A percentile compares a stretch with the other conserved stretches of the same genome.
These are phyloP conservation scores for Drosophila peninsularis DNA, from an alignment of 2,888 invertebrate species.

Conservation along the genomic window DNA sequence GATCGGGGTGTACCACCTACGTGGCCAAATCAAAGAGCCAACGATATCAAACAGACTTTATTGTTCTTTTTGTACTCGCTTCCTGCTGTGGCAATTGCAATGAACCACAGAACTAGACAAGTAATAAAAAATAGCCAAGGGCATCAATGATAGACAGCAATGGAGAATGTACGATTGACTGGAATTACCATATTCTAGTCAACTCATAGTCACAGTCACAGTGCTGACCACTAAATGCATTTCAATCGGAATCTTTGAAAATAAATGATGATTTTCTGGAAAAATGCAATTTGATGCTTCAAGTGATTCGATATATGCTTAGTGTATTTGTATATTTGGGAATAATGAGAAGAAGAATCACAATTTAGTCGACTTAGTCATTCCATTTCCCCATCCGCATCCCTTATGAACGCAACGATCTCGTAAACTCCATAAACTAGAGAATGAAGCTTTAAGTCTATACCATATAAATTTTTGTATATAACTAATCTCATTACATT, in stretches of 20 bases:
- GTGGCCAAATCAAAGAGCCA: slow-evolving; percentile 37
- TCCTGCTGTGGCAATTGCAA: slow-evolving; percentile 66
- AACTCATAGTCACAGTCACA: slow-evolving; percentile 70
- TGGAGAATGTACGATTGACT: slow-evolving; percentile 9
- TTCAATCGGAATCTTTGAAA: slow-evolving; percentile 69
- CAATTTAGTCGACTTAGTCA: no score
- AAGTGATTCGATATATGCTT: background rate
- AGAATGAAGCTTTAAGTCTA: no score
- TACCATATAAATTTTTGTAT: no score
- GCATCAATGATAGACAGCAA: slow-evolving; percentile 12
- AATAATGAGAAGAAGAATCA: no score
- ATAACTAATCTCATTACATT: no score
- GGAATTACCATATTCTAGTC: slow-evolving; percentile 75
- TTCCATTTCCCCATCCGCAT: no score
- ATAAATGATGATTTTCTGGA: slow-evolving; percentile 47
- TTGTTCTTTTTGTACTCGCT: slow-evolving; percentile 21
- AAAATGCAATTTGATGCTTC: slow-evolving; percentile 26
- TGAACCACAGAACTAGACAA: slow-evolving; percentile 62
- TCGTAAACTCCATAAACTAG: no score
- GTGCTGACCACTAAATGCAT: slow-evolving; percentile 58
- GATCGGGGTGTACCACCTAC: slow-evolving; percentile 34
- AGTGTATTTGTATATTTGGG: background rate
- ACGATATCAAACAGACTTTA: slow-evolving; percentile 23
- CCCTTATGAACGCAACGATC: no score
- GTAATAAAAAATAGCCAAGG: slow-evolving; percentile 24